Conservation (phyloP, 2,797 vertebrate genomes). For the Tapera naevia region DNA sequence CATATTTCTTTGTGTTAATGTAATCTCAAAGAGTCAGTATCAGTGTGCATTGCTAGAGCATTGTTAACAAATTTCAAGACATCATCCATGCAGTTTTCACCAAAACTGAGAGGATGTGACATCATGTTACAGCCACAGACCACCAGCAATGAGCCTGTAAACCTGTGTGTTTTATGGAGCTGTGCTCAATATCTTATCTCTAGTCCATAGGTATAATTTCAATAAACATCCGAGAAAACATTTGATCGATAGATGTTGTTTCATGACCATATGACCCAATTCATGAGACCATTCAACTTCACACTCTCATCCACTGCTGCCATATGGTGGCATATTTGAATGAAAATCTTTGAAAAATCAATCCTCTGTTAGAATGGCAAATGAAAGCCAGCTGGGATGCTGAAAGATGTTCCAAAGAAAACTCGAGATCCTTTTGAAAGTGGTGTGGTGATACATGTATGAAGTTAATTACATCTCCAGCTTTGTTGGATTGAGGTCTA, state of each 20-base stretch:
- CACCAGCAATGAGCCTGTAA: not conserved
- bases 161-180: not conserved
- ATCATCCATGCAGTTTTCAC: not conserved
- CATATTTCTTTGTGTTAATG: not conserved
- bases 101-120: not conserved
- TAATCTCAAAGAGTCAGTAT: not conserved
- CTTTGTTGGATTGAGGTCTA: not conserved
- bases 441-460: not conserved
- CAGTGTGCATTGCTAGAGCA: not conserved
- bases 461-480: constrained; percentile 12
- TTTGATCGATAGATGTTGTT: not conserved
- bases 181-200: not conserved
- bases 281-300: not conserved
- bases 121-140: not conserved
- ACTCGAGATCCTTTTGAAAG: not conserved
- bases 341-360: not conserved
- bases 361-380: not conserved
- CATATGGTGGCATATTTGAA: not conserved
- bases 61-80: not conserved
- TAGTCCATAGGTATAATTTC: not conserved
- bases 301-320: not conserved
- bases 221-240: not conserved
- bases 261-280: not conserved
- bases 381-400: not conserved
- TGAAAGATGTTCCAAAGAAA: not conserved